Evolutionary conservation across 2,888 invertebrate genomes (phyloP), one percentile per base, ranked within the genome.

Genomic region (Tetrapedia diversipes): DNA sequence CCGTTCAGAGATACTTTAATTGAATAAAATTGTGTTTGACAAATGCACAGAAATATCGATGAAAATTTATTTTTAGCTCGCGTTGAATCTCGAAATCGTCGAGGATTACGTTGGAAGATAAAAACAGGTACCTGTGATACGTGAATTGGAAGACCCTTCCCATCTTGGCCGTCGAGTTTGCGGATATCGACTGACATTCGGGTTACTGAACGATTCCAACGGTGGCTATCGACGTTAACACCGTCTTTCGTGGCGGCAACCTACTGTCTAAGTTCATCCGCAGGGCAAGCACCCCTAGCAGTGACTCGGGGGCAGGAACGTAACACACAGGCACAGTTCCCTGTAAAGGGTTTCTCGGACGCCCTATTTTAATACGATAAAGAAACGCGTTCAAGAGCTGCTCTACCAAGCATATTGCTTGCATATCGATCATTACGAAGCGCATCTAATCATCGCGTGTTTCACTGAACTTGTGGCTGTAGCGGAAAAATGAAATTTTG

Each of bases 271-370:
- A 84, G 84, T 81, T 88, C 82, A 88, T 87, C 86, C 81, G 79
- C 83, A 87, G 89, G 89, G 89, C 90, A 89, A 87, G 85, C 88
- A 90, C 89, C 90, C 89, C 86, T 87, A 85, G 84, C 83, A 83
- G 84, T 83, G 85, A 86, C 86, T 89, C 89, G 86, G 71, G 47
- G 56, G 59, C 90, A 90, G 90, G 87, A 87, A 87, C 88, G 89
- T 87, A 86, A 73, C 83, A 73, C 61, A 72, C 51, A 65, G 53
- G 65, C 57, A 65, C 64, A 53, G 53, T 49, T 59, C 85, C 83
- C 82, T 43, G 76, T 64, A 68, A 76, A 81, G 59, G 71, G 63
- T 72, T 65, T 45, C 77, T 68, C 59, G 41, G 43, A 66, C 77
- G 49, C 66, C 64, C 69, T 69, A 63, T 77, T 77, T 77, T 77